phyloP scores from a whole-genome alignment of 2,888 invertebrate species.

The Xiphydria camelus region DNA sequence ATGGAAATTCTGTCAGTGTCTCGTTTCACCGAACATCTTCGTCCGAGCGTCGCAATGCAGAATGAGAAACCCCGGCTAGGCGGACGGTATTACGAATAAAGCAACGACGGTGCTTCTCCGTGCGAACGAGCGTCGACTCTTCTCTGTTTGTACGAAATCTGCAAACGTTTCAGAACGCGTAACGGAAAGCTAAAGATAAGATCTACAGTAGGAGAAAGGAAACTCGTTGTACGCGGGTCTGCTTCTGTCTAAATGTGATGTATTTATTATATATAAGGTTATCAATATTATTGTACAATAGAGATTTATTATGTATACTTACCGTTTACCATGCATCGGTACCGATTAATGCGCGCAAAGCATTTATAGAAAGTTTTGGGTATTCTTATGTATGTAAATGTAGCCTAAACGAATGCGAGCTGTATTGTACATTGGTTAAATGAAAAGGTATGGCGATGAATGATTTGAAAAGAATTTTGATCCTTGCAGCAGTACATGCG shows the following conservation, averaged over 20 bases:
- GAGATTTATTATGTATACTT: constrained; percentile 26
- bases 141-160: constrained; percentile 24
- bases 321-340: too few relatives aligned
- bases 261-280: constrained; percentile 35
- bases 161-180: constrained; percentile 10
- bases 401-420: background rate
- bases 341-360: background rate
- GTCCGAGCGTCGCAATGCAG: too few relatives aligned
- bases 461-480: background rate
- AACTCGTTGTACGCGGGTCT: constrained; percentile 22
- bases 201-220: constrained; percentile 3
- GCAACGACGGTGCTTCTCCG: background rate
- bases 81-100: background rate
- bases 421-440: constrained; percentile 5
- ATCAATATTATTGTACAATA: constrained; percentile 24
- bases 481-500: too few relatives aligned
- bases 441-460: background rate
- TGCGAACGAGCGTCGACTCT: constrained; percentile 8
- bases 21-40: too few relatives aligned
- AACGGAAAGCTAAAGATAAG: too few relatives aligned
- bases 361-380: constrained; percentile 3
- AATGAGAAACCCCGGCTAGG: too few relatives aligned
- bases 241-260: constrained; percentile 41
- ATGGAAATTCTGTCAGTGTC: too few relatives aligned
- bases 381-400: constrained; percentile 7